phyloP scores from a whole-genome alignment of 2,797 vertebrate genomes.

The Phoeniculus purpureus region DNA sequence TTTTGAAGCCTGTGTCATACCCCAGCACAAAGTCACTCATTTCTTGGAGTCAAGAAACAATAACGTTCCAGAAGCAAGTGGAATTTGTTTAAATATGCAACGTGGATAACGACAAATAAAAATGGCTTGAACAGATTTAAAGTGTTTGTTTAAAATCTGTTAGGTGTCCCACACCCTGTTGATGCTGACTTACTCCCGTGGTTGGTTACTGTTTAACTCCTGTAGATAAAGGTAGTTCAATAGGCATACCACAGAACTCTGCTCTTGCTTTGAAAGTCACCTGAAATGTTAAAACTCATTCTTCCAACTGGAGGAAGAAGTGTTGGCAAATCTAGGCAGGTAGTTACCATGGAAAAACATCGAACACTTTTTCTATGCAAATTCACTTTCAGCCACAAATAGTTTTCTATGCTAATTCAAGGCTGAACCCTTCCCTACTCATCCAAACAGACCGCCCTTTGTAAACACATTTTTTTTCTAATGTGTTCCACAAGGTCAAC shows the following conservation, averaged over 20 bases:
- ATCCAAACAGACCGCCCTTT: neutral
- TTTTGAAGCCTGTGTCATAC: neutral
- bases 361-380: neutral
- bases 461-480: neutral
- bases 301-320: neutral
- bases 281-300: neutral
- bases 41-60: neutral
- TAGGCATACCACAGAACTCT: neutral
- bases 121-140: neutral
- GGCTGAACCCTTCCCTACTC: neutral
- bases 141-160: too few relatives aligned
- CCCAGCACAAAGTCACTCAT: neutral
- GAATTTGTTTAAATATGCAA: neutral
- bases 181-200: neutral
- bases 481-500: neutral
- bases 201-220: neutral
- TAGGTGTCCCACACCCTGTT: neutral
- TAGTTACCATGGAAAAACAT: neutral
- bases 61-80: neutral
- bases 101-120: neutral
- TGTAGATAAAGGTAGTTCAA: conserved; percentile 8
- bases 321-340: neutral
- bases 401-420: conserved; percentile 8
- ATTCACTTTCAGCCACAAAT: neutral
- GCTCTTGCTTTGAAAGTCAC: neutral